Conservation (phyloP, 2,113 vertebrate genomes). For the Lagenorhynchus albirostris region DNA sequence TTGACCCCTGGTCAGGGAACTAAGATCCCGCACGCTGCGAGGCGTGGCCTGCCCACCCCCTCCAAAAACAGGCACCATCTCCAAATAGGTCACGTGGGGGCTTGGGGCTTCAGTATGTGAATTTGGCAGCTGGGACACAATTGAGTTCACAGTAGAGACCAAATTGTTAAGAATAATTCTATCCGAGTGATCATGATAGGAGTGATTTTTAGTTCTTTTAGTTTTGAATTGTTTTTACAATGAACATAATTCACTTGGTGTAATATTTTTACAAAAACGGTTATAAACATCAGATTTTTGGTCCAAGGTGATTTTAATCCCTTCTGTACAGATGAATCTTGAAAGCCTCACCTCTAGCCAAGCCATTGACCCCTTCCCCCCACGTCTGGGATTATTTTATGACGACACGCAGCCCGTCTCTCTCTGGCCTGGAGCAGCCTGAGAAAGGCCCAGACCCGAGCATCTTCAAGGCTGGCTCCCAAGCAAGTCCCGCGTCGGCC, state of each 20-base stretch:
- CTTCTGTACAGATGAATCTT: not conserved
- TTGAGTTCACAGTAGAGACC: not conserved
- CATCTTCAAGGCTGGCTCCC: not conserved
- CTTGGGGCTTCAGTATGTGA: not conserved
- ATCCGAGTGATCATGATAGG: not conserved
- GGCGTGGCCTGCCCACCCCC: no score
- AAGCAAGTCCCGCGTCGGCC: no score
- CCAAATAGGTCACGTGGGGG: not conserved
- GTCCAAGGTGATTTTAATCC: not conserved
- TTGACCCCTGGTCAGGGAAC: no score
- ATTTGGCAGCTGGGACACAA: not conserved
- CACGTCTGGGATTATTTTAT: not conserved
- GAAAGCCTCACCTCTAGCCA: not conserved
- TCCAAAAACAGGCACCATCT: not conserved
- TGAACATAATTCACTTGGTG: not conserved
- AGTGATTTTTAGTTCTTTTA: not conserved
- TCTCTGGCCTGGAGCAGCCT: not conserved
- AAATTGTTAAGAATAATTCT: not conserved
- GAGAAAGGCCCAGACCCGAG: not conserved
- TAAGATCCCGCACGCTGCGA: no score
- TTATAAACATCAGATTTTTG: not conserved
- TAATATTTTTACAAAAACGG: not conserved
- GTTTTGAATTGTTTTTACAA: not conserved
- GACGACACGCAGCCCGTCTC: accelerated
- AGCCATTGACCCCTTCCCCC: not conserved